A percentile compares a stretch with the other conserved stretches of the same genome.
Evolutionary conservation across 2,113 vertebrate species (phyloP).

Genomic region (Oxyura jamaicensis): DNA sequence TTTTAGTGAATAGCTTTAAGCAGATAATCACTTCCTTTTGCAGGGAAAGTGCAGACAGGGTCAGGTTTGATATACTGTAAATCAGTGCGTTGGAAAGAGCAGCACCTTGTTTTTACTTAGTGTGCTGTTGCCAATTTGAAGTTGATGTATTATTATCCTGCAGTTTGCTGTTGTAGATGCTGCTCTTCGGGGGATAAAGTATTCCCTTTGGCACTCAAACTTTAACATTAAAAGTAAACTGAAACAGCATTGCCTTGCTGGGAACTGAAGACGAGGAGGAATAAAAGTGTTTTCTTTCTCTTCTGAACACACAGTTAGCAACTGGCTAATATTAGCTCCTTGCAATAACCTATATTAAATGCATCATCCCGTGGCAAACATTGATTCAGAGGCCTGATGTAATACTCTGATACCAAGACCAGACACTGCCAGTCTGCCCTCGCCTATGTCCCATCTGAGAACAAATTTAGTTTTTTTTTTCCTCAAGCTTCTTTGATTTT

Average conservation of each 20-base stretch:
- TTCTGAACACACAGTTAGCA: neutral
- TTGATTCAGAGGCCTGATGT: neutral
- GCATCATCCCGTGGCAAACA: neutral
- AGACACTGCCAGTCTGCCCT: neutral
- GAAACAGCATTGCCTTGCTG: accelerated
- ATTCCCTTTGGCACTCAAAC: neutral
- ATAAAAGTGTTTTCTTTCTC: neutral
- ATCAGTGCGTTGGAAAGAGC: neutral
- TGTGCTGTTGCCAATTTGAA: neutral
- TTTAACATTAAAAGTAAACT: neutral
- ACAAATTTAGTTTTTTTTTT: neutral
- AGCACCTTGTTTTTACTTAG: neutral
- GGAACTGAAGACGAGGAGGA: neutral
- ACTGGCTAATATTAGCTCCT: neutral
- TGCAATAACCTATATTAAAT: neutral
- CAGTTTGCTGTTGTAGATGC: neutral
- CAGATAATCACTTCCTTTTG: neutral
- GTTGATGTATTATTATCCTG: neutral
- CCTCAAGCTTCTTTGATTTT: neutral
- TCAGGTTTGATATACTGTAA: neutral
- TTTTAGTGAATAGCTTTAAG: neutral
- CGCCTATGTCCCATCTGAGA: neutral
- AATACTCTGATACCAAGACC: neutral
- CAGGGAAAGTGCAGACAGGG: neutral
- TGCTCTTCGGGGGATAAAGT: neutral